These are phyloP conservation scores for Acrossocheilus fasciatus DNA, from an alignment of 2,797 vertebrate genomes.

Conservation along the genomic window DNA sequence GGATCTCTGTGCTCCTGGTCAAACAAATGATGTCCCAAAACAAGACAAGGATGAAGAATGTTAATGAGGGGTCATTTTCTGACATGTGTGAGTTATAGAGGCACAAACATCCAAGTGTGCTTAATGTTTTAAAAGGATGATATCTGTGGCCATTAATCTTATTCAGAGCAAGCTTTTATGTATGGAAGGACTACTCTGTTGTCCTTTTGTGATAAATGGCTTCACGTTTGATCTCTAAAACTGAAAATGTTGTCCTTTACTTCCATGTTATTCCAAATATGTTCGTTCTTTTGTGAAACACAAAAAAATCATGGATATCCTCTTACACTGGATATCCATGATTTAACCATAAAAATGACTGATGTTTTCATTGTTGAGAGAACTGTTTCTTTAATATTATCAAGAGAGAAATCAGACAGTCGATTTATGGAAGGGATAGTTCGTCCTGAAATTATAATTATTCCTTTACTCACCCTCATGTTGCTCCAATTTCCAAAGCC, in stretches of 20 bases:
- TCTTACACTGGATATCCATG: neutral
- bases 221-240: neutral
- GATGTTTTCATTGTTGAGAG: neutral
- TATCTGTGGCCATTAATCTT: neutral
- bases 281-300: neutral
- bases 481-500: neutral
- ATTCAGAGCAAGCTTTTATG: neutral
- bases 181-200: neutral
- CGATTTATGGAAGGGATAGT: neutral
- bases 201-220: neutral
- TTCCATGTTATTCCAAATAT: neutral
- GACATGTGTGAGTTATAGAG: neutral
- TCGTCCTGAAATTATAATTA: neutral
- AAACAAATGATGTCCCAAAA: neutral
- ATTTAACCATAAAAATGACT: neutral
- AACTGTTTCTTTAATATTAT: neutral
- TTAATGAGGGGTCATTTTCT: neutral
- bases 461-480: neutral
- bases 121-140: neutral
- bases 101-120: neutral
- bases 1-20: neutral
- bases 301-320: no score
- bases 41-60: neutral
- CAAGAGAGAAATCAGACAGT: no score
- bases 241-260: neutral